Base-by-base conservation (phyloP, 2,113 vertebrate genomes). In the Trinectes maculatus region DNA sequence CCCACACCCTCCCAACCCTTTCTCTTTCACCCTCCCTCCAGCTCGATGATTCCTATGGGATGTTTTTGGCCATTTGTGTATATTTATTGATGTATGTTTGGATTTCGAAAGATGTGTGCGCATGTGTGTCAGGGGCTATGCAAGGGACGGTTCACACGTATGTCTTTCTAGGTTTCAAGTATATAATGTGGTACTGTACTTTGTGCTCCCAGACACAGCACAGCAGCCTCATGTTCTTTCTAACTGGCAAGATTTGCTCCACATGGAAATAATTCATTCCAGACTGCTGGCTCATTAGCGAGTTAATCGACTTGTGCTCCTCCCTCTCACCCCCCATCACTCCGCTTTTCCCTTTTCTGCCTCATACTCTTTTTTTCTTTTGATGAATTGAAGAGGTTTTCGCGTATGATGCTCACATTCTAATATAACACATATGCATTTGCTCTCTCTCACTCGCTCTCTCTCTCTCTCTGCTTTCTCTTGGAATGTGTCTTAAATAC, bases 261-360 rank as follows among this genome's bases (percentile, higher is more conserved):
- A 90, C 87, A 90, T 91, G 92, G 89, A 91, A 75, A 67, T 89
- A 85, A 92, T 93, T 93, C 88, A 93, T 92, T 89, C 88, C 89
- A 91, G 91, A 91, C 85, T 84, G 79, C 87, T 84, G 81, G 85
- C 90, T 93, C 89, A 91, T 94, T 94, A 93, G 86, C 72, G 82
- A 83, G 83, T 85, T 92, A 93, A 93, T 91, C 81, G 86, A 89
- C 88, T 72, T 56, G 80, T 54, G 36, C 82, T 51, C 59, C 66
- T 15, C 46, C 61, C 60, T 18, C 44, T 13, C 0, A 8, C 1
- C 49, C 26, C 48, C 26, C n/a, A 5, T 18, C 43, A 29, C 42
- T 46, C 16, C 21, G n/a, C 29, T 26, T 65, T 52, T 68, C 15
- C 44, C 6, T 40, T 65, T 44, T 60, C 57, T 58, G 12, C 34